Percentiles rank a stretch among this genome's conserved stretches.
Conservation (phyloP, 2,797 vertebrate species). For the Microctenopoma stevenorrisi region DNA sequence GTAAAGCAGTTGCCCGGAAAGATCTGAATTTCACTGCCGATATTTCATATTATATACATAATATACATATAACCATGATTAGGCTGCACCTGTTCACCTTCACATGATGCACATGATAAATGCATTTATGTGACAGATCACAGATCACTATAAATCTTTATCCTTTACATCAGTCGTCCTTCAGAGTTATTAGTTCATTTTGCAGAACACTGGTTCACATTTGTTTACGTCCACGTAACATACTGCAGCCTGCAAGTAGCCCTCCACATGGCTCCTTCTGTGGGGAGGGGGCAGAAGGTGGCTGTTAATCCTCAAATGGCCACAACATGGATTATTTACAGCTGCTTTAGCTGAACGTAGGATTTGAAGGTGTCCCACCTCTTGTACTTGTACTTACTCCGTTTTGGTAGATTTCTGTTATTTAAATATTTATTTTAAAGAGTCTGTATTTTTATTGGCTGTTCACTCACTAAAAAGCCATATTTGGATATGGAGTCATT, state of each 20-base stretch:
- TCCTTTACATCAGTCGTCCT: no score
- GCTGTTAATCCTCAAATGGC: constrained; percentile 62
- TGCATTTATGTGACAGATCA: no score
- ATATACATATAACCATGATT: no score
- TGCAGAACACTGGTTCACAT: constrained; percentile 24
- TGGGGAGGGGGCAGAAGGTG: constrained; percentile 51
- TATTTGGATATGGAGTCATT: not conserved
- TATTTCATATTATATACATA: no score
- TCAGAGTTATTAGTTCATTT: constrained; percentile 19
- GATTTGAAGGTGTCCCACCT: constrained; percentile 37
- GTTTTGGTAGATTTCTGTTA: constrained; percentile 12
- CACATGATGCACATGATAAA: no score
- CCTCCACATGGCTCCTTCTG: constrained; percentile 37
- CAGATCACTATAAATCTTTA: no score
- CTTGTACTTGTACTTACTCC: no score
- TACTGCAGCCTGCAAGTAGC: not conserved
- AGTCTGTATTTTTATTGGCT: not conserved
- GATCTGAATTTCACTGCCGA: no score
- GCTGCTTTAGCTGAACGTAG: constrained; percentile 45
- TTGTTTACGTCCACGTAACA: constrained; percentile 49
- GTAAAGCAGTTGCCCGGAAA: no score
- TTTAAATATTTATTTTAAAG: constrained; percentile 4
- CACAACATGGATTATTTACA: constrained; percentile 34
- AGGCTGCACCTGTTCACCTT: no score
- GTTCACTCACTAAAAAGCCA: not conserved